Conservation (phyloP, 2,888 invertebrate species). For the Creontiades dilutus region DNA sequence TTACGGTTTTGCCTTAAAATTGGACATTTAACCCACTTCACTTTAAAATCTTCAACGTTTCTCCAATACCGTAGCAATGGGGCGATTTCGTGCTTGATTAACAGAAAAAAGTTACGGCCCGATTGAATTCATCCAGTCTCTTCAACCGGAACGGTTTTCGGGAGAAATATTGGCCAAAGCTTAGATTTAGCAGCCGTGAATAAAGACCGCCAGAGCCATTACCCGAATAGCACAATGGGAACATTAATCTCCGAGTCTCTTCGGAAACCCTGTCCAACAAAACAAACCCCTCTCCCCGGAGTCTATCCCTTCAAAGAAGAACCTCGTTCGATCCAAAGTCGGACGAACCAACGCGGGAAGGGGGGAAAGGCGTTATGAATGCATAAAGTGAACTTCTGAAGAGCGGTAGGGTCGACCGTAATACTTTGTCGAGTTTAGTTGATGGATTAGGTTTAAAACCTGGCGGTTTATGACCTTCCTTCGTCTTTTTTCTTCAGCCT, state of each 20-base stretch:
- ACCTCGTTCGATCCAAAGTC: constrained; percentile 32
- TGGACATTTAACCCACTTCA: too few species aligned
- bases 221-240: constrained; percentile 30
- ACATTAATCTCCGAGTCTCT: constrained; percentile 32
- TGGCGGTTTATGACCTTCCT: neutral
- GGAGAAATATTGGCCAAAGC: constrained; percentile 11
- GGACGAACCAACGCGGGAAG: neutral
- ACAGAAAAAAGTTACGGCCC: neutral
- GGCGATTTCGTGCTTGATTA: neutral
- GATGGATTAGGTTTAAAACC: constrained; percentile 48
- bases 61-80: too few species aligned
- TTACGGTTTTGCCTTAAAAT: too few species aligned
- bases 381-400: too few species aligned
- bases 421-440: constrained; percentile 16
- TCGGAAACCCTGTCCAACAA: constrained; percentile 19
- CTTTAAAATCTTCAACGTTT: too few species aligned
- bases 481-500: neutral
- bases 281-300: neutral
- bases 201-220: constrained; percentile 13
- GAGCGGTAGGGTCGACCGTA: neutral
- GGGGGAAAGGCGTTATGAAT: too few species aligned
- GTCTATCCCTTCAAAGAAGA: neutral
- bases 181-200: constrained; percentile 8
- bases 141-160: constrained; percentile 16
- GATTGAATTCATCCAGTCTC: neutral